A percentile compares a stretch with the other conserved stretches of the same genome.
phyloP scores from a whole-genome alignment of 2,113 vertebrate species.

The cat (Felis catus) region F.catus_Fca126_mat1.0 CM031412.1:198849501-198850000 shows the following conservation, averaged over 20 bases:
- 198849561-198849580: not conserved
- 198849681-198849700: not conserved
- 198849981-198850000: not conserved
- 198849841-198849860: too few species aligned
- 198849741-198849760: too few species aligned
- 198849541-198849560: not conserved
- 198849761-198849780: too few species aligned
- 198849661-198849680: not conserved
- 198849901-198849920: not conserved
- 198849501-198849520: not conserved
- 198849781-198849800: too few species aligned
- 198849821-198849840: too few species aligned
- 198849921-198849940: not conserved
- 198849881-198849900: too few species aligned
- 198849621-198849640: not conserved
- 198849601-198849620: not conserved
- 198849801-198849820: too few species aligned
- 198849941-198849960: not conserved
- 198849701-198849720: too few species aligned
- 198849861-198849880: too few species aligned
- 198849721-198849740: too few species aligned
- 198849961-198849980: not conserved
- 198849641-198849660: not conserved
- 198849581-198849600: not conserved
- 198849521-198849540: not conserved